A percentile compares a stretch with the other conserved stretches of the same genome.
Conservation (phyloP, 2,888 invertebrate species). For the Imbricaverruca yamaguchii region DNA sequence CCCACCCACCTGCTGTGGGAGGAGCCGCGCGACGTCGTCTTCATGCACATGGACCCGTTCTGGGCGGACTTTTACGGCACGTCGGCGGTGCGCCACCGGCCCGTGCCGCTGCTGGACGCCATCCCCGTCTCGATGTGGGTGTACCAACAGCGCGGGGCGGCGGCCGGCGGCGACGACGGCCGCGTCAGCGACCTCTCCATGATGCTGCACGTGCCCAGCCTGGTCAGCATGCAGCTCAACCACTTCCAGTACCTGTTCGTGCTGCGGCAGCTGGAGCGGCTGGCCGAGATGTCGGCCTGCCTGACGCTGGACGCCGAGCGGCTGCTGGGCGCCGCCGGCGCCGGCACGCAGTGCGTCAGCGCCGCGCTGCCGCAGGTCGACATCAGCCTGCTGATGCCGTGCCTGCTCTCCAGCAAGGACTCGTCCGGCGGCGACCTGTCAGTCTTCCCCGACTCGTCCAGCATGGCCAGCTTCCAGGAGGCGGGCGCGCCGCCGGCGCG, state of each 20-base stretch:
- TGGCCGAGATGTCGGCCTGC: constrained; percentile 70
- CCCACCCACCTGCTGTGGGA: constrained; percentile 58
- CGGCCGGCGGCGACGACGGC: constrained; percentile 19
- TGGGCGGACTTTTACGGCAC: constrained; percentile 90
- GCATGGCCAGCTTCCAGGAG: constrained; percentile 75
- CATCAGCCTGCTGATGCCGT: constrained; percentile 77
- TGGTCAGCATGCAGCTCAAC: constrained; percentile 83
- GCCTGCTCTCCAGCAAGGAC: constrained; percentile 72
- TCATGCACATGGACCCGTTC: constrained; percentile 75
- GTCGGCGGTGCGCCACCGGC: constrained; percentile 49
- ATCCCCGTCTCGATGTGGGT: constrained; percentile 44
- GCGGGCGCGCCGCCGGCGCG: constrained; percentile 40
- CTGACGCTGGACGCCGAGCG: constrained; percentile 67
- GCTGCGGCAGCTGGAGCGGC: constrained; percentile 68
- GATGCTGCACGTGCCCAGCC: constrained; percentile 69
- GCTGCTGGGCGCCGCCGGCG: constrained; percentile 50
- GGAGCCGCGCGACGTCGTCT: constrained; percentile 80
- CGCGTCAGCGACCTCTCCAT: constrained; percentile 57
- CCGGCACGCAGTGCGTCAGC: constrained; percentile 45
- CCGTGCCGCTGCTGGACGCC: constrained; percentile 45
- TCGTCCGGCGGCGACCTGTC: constrained; percentile 58
- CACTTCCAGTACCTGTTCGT: constrained; percentile 89
- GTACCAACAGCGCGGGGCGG: constrained; percentile 25
- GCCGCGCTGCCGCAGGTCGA: constrained; percentile 74
- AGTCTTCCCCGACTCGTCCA: constrained; percentile 76